A percentile compares a stretch with the other conserved stretches of the same genome.
Conservation (phyloP, 2,888 invertebrate species). For the Kryphioiulus occultus region DNA sequence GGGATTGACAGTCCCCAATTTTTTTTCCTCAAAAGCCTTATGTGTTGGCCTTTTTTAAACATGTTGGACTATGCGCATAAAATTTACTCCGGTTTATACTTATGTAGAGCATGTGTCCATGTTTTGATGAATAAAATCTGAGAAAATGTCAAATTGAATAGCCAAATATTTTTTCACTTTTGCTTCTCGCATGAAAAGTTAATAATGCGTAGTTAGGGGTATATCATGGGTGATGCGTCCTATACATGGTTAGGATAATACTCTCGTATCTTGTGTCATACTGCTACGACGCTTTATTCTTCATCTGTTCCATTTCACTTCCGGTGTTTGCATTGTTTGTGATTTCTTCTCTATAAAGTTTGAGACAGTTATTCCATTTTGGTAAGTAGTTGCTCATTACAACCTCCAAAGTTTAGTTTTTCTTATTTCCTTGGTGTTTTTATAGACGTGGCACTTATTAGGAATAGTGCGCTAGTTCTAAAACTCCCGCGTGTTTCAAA, state of each 20-base stretch:
- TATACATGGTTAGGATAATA: background rate
- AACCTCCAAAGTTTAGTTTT: background rate
- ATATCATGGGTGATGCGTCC: background rate
- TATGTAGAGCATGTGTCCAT: too few species aligned
- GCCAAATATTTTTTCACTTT: too few species aligned
- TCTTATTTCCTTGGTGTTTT: too few species aligned
- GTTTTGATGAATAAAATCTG: too few species aligned
- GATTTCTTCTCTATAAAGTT: background rate
- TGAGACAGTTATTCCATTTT: background rate
- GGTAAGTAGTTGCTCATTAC: background rate
- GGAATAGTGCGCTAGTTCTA: background rate
- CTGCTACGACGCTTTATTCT: background rate
- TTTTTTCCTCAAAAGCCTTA: background rate
- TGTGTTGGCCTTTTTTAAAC: too few species aligned
- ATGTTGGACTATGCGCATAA: too few species aligned
- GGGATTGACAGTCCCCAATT: background rate
- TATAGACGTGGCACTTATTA: background rate
- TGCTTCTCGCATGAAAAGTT: background rate
- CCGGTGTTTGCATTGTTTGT: background rate
- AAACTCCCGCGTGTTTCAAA: background rate
- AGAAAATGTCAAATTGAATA: too few species aligned
- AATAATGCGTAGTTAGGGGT: background rate
- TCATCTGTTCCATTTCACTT: background rate
- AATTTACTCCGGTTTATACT: too few species aligned
- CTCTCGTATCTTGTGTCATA: background rate